These are phyloP conservation scores for Eupithecia pulchellata DNA, from an alignment of 2,888 invertebrate species.

Conservation along the genomic window DNA sequence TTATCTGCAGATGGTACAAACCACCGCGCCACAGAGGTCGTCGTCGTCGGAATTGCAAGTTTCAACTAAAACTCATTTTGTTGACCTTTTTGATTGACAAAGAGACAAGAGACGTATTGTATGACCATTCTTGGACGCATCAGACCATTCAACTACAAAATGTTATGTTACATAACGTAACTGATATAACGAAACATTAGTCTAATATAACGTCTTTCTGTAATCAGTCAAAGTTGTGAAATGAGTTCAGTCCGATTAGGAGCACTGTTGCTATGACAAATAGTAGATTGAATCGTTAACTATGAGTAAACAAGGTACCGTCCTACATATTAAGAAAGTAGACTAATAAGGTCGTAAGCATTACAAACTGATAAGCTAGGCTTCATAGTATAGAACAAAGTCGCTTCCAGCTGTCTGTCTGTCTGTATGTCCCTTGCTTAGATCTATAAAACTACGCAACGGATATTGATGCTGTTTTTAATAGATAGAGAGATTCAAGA, in stretches of 20 bases:
- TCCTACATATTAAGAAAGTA: neutral
- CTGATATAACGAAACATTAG: conserved; percentile 68
- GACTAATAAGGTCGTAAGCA: neutral
- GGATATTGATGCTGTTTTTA: no score
- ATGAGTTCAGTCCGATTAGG: conserved; percentile 47
- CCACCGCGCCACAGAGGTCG: no score
- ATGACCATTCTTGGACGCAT: conserved; percentile 41
- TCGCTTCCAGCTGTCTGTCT: no score
- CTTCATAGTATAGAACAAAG: no score
- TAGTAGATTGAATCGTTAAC: conserved; percentile 26
- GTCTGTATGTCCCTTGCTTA: no score
- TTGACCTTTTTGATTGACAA: neutral
- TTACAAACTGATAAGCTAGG: neutral
- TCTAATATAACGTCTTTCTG: conserved; percentile 59
- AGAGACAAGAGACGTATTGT: conserved; percentile 5
- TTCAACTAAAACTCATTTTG: no score
- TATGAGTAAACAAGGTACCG: neutral
- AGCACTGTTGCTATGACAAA: conserved; percentile 48
- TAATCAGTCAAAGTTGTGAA: conserved; percentile 64
- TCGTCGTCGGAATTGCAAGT: no score
- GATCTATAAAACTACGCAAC: no score
- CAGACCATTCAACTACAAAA: conserved; percentile 50
- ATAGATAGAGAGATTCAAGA: no score
- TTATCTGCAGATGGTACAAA: no score
- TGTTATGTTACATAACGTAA: conserved; percentile 59